Evolutionary conservation across 2,113 vertebrate species (phyloP).

Genomic region (Cyanoderma ruficeps): DNA sequence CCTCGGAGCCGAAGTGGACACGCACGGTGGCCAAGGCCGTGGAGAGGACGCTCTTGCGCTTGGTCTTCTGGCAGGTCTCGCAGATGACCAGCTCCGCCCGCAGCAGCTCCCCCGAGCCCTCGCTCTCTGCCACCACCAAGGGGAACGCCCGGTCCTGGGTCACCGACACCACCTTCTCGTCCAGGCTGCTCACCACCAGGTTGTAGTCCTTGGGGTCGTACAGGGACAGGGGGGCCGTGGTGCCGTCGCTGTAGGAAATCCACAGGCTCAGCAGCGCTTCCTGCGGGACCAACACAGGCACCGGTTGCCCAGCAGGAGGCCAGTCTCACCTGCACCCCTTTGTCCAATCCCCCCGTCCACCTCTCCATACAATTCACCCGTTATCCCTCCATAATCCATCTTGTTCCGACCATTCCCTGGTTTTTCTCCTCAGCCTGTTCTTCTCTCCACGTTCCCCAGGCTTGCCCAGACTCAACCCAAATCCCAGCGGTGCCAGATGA

Average conservation of each 20-base stretch:
- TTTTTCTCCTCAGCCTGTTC: not conserved
- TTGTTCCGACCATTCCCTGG: not conserved
- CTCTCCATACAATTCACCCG: not conserved
- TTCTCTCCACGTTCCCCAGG: fast-evolving
- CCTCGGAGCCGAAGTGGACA: constrained; percentile 86
- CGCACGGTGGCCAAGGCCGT: constrained; percentile 82
- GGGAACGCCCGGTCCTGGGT: constrained; percentile 87
- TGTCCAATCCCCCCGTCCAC: not conserved
- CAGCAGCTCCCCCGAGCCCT: constrained; percentile 85
- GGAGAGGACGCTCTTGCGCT: constrained; percentile 91
- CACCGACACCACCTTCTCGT: constrained; percentile 86
- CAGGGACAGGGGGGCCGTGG: constrained; percentile 86
- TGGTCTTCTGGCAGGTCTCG: constrained; percentile 96
- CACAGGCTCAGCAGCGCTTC: constrained; percentile 93
- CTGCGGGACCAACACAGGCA: constrained; percentile 70
- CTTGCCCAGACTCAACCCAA: not conserved
- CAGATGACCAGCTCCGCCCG: constrained; percentile 90
- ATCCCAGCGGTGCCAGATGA: not conserved
- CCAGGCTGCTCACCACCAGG: constrained; percentile 87
- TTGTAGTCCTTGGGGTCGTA: constrained; percentile 96
- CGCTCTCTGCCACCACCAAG: constrained; percentile 85
- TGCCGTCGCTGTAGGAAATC: constrained; percentile 95
- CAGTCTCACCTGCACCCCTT: not conserved
- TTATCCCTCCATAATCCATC: not conserved
- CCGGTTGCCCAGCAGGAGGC: constrained; percentile 28